phyloP scores from a whole-genome alignment of 2,888 invertebrate genomes.

The Carabus problematicus region DNA sequence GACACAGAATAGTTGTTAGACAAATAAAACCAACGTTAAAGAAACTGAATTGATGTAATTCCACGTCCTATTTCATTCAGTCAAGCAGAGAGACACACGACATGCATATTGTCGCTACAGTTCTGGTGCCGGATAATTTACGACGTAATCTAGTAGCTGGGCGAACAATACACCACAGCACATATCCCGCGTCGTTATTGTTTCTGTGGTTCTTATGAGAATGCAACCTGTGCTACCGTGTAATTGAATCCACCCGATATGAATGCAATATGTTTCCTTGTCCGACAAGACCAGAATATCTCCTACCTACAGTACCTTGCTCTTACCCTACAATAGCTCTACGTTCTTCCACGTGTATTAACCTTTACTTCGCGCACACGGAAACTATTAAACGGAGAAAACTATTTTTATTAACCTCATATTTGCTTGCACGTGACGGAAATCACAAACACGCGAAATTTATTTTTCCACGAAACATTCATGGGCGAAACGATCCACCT shows the following conservation, averaged over 20 bases:
- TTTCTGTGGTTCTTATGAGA: constrained; percentile 41
- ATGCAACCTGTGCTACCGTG: constrained; percentile 35
- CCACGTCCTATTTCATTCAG: constrained; percentile 32
- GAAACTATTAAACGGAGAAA: no score
- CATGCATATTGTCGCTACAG: constrained; percentile 2
- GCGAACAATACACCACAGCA: constrained; percentile 12
- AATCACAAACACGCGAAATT: no score
- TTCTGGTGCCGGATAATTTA: constrained; percentile 28
- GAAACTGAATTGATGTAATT: constrained; percentile 23
- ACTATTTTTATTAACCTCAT: no score
- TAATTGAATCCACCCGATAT: constrained; percentile 37
- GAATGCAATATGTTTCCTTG: constrained; percentile 21
- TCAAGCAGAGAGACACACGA: constrained; percentile 20
- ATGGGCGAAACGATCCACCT: no score
- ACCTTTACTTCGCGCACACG: no score
- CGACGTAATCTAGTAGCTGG: constrained; percentile 33
- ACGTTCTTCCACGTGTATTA: no score
- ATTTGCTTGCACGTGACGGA: no score
- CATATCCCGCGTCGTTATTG: constrained; percentile 39
- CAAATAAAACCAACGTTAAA: neutral
- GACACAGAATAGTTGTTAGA: neutral
- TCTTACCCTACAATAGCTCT: neutral
- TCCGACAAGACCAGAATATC: neutral
- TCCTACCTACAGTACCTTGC: neutral
- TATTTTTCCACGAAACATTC: no score